Evolutionary conservation across 1,140 invertebrate genomes (phyloP).

Genomic region (Zaprionus tsacasi): DNA sequence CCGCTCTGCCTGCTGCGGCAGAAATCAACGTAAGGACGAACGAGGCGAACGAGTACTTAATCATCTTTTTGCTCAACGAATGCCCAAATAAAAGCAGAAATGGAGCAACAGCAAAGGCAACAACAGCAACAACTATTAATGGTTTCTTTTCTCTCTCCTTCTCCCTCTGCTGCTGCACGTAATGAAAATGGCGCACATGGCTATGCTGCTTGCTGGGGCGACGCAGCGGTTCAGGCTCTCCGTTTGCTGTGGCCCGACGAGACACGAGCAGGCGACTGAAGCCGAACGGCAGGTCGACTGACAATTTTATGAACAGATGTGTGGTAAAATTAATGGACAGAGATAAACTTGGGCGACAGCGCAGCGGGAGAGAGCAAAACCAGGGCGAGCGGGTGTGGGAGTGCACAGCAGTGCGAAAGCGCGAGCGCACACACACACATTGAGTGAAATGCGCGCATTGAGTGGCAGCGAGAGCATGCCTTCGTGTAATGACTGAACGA

Average conservation of each 20-base stretch:
- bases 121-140: slow-evolving; percentile 56
- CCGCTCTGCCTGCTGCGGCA: slow-evolving; percentile 9
- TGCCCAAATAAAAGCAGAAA: slow-evolving; percentile 21
- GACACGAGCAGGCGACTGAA: slow-evolving; percentile 61
- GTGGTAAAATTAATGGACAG: slow-evolving; percentile 82
- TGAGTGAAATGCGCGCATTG: slow-evolving; percentile 29
- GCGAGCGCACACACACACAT: background rate
- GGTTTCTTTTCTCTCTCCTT: slow-evolving; percentile 16
- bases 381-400: background rate
- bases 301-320: slow-evolving; percentile 82
- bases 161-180: slow-evolving; percentile 48
- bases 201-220: slow-evolving; percentile 3
- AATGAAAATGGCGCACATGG: slow-evolving; percentile 78
- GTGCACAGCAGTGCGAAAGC: background rate
- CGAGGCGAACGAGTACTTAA: slow-evolving; percentile 27
- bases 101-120: slow-evolving; percentile 14
- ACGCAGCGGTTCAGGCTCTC: background rate
- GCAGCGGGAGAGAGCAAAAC: slow-evolving; percentile 4
- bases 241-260: slow-evolving; percentile 22
- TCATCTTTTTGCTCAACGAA: slow-evolving; percentile 42
- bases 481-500: background rate
- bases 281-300: slow-evolving; percentile 67
- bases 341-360: slow-evolving; percentile 61
- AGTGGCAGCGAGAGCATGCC: background rate
- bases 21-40: slow-evolving; percentile 33